Conservation (phyloP, 2,888 invertebrate species). For the Priocnemis perturbator region DNA sequence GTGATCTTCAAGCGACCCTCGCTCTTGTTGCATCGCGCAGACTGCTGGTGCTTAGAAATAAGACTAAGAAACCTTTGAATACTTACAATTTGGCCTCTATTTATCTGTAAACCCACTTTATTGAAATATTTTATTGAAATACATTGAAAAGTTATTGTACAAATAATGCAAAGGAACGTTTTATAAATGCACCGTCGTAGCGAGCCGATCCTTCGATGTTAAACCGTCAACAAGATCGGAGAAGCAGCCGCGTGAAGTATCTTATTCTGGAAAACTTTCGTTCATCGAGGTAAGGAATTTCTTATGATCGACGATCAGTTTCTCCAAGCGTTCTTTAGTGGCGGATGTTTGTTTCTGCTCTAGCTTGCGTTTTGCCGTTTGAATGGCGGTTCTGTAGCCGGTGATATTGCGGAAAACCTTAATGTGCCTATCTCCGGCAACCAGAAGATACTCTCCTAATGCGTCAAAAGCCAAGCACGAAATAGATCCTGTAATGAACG, state of each 20-base stretch:
- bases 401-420: constrained; percentile 87
- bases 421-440: constrained; percentile 86
- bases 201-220: neutral
- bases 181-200: constrained; percentile 22
- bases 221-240: constrained; percentile 12
- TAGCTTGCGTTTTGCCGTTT: constrained; percentile 76
- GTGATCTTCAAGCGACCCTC: constrained; percentile 68
- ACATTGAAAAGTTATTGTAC: constrained; percentile 45
- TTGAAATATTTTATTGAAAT: constrained; percentile 50
- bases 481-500: constrained; percentile 80
- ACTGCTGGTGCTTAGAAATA: constrained; percentile 68
- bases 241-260: constrained; percentile 10
- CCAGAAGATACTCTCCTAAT: constrained; percentile 83
- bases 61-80: constrained; percentile 59
- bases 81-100: constrained; percentile 58
- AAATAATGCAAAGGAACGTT: constrained; percentile 21
- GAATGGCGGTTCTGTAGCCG: constrained; percentile 78
- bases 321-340: constrained; percentile 85
- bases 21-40: constrained; percentile 71
- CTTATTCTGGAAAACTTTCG: constrained; percentile 60
- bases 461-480: constrained; percentile 85
- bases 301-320: constrained; percentile 81
- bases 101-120: constrained; percentile 41
- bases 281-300: constrained; percentile 70
- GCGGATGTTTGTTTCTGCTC: constrained; percentile 81